Conservation (phyloP, 2,888 invertebrate genomes). For the Aelia acuminata region DNA sequence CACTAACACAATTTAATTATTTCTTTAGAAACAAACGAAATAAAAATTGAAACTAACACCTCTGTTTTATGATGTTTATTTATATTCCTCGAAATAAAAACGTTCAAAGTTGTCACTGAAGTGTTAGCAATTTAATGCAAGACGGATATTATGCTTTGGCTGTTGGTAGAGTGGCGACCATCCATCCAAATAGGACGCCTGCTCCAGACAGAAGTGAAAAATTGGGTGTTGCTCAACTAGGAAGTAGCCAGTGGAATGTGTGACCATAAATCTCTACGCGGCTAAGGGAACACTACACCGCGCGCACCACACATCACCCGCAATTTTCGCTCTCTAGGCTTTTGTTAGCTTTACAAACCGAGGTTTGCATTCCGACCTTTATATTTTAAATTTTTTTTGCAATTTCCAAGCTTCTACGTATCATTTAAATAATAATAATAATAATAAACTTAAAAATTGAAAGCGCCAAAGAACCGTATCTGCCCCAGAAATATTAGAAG, state of each 20-base stretch:
- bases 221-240: slow-evolving; percentile 24
- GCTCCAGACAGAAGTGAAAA: slow-evolving; percentile 47
- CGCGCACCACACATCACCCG: neutral
- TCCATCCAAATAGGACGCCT: slow-evolving; percentile 9
- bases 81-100: no score
- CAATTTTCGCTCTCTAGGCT: neutral
- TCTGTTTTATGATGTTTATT: no score
- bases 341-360: neutral
- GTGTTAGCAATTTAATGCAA: neutral
- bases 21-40: no score
- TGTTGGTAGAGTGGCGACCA: neutral
- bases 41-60: no score
- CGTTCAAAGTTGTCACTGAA: no score
- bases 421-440: no score
- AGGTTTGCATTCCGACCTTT: neutral
- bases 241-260: slow-evolving; percentile 31
- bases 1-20: no score
- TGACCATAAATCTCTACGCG: neutral
- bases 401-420: no score
- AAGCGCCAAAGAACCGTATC: no score
- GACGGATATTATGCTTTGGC: neutral
- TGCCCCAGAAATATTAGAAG: no score
- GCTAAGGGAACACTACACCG: neutral
- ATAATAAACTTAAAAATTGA: no score
- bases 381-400: neutral